Base-by-base conservation (phyloP, 1,140 invertebrate species). In the Neelides sp. region DNA sequence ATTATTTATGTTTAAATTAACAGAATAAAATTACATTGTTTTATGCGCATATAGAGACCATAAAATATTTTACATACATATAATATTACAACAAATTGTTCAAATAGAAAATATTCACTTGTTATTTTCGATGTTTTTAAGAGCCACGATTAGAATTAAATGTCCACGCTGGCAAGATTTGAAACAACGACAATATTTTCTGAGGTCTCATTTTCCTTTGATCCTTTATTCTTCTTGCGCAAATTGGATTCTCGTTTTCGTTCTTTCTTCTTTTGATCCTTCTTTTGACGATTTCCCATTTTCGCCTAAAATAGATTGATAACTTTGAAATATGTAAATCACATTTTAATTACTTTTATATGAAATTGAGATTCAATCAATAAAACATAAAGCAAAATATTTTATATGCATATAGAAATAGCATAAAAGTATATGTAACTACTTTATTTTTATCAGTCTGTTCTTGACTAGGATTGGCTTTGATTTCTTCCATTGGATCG, bases 201-300 rank as follows among this genome's bases (percentile, higher is more conserved):
- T 34, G 8, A 10, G 8, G 4, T 34, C 45, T 27, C 30, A 20
- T 20, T 22, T 47, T 10, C 30, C 8, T 41, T 44, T 19, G 44
- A 8, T 26, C 23, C 35, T 19, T 36, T 45, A 17, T 15, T 13
- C 19, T 52, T 54, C 22, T 55, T 57, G 8, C 55, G 36, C n/a
- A 35, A 34, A 20, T 57, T 52, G 10, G 48, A 40, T 22, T 60
- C 48, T 17, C 44, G 30, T 37, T 57, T 60, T 17, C 52, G 23
- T n/a, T 57, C 57, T 48, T 52, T 42, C 41, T 54, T 54, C 36
- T 60, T 60, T 20, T 48, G 17, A 30, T 60, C 58, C 32, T 60
- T 57, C 27, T 44, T 57, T 35, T 53, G 55, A n/a, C 52, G 50
- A 35, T 28, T 43, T 30, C 42, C 40, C 13, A 53, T n/a, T 28